phyloP scores from a whole-genome alignment of 1,140 invertebrate genomes.

The Hylyphantes graminicola region DNA sequence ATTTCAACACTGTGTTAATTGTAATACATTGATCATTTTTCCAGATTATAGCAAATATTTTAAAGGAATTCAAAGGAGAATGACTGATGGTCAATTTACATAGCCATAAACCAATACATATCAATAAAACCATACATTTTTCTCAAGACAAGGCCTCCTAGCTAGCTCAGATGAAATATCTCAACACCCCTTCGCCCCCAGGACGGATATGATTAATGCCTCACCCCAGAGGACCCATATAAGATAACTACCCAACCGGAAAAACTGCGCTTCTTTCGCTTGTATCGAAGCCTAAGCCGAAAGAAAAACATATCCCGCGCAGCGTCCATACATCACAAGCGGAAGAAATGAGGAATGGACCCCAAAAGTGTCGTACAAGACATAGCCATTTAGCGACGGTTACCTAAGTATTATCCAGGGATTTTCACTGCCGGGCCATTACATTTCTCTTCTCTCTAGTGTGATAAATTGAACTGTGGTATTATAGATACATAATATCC shows the following conservation, averaged over 20 bases:
- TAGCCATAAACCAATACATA: slow-evolving; percentile 20
- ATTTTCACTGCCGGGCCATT: slow-evolving; percentile 28
- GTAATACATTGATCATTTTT: too few species aligned
- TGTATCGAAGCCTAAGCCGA: slow-evolving; percentile 24
- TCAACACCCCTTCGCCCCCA: not conserved
- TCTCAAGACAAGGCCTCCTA: not conserved
- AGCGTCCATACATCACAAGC: slow-evolving; percentile 9
- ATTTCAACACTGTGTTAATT: too few species aligned
- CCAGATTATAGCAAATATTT: too few species aligned
- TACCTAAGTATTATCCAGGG: slow-evolving; percentile 44
- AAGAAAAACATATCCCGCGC: slow-evolving; percentile 35
- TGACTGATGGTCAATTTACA: not conserved
- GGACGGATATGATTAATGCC: slow-evolving; percentile 12
- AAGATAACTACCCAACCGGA: slow-evolving; percentile 23
- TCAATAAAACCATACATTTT: slow-evolving; percentile 11
- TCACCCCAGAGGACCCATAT: slow-evolving; percentile 15
- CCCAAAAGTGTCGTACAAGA: slow-evolving; percentile 34
- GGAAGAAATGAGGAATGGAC: slow-evolving; percentile 31
- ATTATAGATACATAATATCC: too few species aligned
- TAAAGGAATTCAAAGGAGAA: not conserved
- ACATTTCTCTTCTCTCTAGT: not conserved
- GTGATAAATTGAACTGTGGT: slow-evolving; percentile 13
- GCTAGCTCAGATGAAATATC: too few species aligned
- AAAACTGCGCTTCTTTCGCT: slow-evolving; percentile 6
- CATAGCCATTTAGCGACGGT: slow-evolving; percentile 38